Conservation (phyloP, 2,888 invertebrate genomes). For the Hydroisotoma schaefferi region DNA sequence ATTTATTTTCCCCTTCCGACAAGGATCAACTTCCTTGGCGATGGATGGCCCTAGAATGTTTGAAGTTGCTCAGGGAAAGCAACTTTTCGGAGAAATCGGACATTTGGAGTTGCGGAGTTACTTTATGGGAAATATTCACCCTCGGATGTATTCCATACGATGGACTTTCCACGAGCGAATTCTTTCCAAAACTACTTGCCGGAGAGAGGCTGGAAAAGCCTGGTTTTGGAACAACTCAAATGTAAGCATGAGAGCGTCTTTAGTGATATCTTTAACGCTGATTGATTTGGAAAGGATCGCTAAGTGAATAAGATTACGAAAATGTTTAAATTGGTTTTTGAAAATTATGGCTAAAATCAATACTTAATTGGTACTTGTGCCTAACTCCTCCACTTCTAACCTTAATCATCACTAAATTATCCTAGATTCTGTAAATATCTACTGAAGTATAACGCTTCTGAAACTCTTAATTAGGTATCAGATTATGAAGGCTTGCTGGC, state of each 20-base stretch:
- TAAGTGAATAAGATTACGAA: background rate
- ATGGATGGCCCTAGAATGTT: conserved; percentile 22
- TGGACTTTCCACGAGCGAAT: conserved; percentile 12
- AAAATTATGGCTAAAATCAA: no score
- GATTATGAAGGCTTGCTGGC: conserved; percentile 10
- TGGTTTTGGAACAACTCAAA: conserved; percentile 6
- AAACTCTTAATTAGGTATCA: no score
- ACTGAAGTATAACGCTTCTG: no score
- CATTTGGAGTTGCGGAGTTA: conserved; percentile 13
- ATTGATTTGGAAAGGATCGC: no score
- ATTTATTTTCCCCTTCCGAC: no score
- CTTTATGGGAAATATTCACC: conserved; percentile 18
- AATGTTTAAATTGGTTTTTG: background rate
- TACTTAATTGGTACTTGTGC: no score
- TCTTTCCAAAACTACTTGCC: conserved; percentile 16
- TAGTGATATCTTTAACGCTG: no score
- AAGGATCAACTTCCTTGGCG: conserved; percentile 20
- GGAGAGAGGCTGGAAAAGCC: conserved; percentile 18
- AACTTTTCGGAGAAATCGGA: conserved; percentile 15
- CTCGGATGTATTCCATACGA: conserved; percentile 9
- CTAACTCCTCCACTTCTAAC: no score
- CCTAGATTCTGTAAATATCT: no score
- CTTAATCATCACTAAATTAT: no score
- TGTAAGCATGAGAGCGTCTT: conserved; percentile 18
- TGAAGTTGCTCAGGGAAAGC: conserved; percentile 9